A percentile compares a stretch with the other conserved stretches of the same genome.
Conservation (phyloP, 2,113 vertebrate genomes). For the Aspiorhynchus laticeps region DNA sequence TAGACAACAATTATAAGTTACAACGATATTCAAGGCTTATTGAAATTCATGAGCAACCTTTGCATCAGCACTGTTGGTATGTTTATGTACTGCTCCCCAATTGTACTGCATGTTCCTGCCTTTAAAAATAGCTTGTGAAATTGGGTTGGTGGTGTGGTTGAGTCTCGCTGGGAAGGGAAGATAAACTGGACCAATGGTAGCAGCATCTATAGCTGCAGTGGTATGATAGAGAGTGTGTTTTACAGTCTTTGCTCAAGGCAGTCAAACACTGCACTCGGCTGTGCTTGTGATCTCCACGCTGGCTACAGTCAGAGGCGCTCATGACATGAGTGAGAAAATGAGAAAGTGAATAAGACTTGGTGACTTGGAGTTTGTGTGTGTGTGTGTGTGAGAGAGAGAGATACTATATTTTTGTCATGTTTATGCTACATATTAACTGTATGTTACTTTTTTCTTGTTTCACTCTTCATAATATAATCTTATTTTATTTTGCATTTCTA, state of each 20-base stretch:
- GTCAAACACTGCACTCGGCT: background rate
- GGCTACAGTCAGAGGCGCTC: background rate
- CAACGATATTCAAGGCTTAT: background rate
- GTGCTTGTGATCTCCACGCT: background rate
- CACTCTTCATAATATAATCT: no score
- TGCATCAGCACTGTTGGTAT: background rate
- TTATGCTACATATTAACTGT: background rate
- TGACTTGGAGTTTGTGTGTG: background rate
- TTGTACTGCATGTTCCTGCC: background rate
- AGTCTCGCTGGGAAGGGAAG: background rate
- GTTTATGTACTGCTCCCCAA: background rate
- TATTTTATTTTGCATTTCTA: background rate
- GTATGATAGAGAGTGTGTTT: background rate
- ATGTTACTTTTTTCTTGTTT: background rate
- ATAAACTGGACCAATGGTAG: slow-evolving; percentile 10
- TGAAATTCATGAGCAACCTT: background rate
- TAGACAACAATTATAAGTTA: background rate
- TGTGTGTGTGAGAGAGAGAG: background rate
- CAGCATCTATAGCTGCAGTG: background rate
- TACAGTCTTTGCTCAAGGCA: slow-evolving; percentile 20
- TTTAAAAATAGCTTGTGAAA: slow-evolving; percentile 18
- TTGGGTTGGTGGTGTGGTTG: slow-evolving; percentile 9
- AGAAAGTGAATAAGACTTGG: background rate
- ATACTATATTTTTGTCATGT: background rate
- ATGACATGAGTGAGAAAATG: background rate